Conservation (phyloP, 2,797 vertebrate species). For the Antennarius maculatus region DNA sequence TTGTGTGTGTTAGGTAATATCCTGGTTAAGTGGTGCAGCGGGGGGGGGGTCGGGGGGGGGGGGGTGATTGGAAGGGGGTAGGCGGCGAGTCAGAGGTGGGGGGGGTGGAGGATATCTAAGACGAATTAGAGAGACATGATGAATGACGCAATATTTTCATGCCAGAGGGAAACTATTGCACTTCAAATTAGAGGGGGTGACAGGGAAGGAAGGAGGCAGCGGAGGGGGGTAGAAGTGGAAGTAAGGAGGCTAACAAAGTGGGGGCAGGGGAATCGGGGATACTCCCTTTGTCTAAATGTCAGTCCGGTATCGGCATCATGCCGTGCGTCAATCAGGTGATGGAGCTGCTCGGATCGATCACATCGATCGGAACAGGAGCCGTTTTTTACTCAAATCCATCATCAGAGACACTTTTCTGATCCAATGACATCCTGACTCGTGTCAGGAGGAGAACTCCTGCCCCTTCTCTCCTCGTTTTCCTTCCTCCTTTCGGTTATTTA, state of each 20-base stretch:
- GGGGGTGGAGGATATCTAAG: constrained; percentile 65
- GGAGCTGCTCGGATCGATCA: neutral
- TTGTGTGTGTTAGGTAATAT: constrained; percentile 60
- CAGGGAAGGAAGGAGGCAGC: constrained; percentile 61
- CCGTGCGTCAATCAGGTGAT: constrained; percentile 2
- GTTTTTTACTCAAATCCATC: neutral
- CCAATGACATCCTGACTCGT: no score
- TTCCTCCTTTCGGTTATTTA: constrained; percentile 13
- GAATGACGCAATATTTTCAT: constrained; percentile 84
- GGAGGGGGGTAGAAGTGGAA: constrained; percentile 60
- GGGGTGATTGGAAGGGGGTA: constrained; percentile 27
- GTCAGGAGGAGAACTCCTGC: no score
- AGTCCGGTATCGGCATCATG: neutral
- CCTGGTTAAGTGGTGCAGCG: constrained; percentile 57
- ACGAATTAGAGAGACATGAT: constrained; percentile 79
- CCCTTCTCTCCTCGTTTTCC: neutral
- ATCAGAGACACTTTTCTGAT: no score
- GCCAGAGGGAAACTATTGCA: constrained; percentile 83
- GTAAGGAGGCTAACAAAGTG: constrained; percentile 32
- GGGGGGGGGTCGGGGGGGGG: constrained; percentile 22
- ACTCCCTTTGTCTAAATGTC: constrained; percentile 47
- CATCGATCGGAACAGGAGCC: no score
- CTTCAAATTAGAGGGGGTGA: constrained; percentile 73
- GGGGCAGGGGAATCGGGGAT: neutral
- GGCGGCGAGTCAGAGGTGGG: constrained; percentile 17